Conservation (phyloP, 1,140 invertebrate genomes). For the Oryzaephilus surinamensis region DNA sequence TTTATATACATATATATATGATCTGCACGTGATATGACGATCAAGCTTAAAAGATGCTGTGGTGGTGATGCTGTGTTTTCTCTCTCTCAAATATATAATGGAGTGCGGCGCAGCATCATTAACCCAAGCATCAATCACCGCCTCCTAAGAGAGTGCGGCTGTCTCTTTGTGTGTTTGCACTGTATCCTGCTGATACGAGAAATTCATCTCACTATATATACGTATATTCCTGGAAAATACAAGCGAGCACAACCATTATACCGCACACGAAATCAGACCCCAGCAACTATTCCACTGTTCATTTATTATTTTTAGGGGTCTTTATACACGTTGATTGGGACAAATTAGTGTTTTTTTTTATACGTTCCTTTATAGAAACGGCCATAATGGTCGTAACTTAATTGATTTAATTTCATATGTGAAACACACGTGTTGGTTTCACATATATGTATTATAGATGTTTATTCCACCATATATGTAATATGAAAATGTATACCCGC, state of each 20-base stretch:
- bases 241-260: neutral
- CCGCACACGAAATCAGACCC: neutral
- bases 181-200: too few species aligned
- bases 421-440: too few species aligned
- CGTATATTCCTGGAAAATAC: constrained; percentile 7
- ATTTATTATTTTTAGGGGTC: constrained; percentile 8
- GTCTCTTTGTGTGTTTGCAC: too few species aligned
- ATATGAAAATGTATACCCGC: too few species aligned
- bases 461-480: too few species aligned
- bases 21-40: neutral
- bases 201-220: too few species aligned
- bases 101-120: constrained; percentile 9
- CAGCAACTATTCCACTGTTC: constrained; percentile 3
- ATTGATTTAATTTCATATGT: too few species aligned
- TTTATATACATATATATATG: too few species aligned
- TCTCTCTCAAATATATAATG: neutral
- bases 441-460: too few species aligned
- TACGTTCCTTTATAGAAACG: too few species aligned
- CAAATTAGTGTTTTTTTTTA: too few species aligned
- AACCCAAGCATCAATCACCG: constrained; percentile 12
- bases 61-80: constrained; percentile 1
- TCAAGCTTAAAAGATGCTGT: neutral
- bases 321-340: constrained; percentile 2
- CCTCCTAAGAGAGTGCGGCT: constrained; percentile 6
- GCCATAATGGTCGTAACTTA: too few species aligned